Evolutionary conservation across 1,140 invertebrate genomes (phyloP).

Genomic region (Yoshiicerus persimilis): DNA sequence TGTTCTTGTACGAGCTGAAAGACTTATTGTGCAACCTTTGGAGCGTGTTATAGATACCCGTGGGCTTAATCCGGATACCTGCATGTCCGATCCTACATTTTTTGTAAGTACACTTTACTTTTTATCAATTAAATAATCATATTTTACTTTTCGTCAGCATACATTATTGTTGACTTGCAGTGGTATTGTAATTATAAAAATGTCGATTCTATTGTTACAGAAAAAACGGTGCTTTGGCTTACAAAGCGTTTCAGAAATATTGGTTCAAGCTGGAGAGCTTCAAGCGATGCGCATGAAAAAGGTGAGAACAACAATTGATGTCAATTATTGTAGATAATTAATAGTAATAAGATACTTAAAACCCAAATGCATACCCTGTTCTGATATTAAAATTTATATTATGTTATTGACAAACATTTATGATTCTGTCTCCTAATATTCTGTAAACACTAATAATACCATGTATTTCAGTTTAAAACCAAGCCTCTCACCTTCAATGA

Average conservation of each 20-base stretch:
- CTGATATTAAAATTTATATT: not conserved
- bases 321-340: not conserved
- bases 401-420: not conserved
- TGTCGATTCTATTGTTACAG: conserved; percentile 13
- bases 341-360: not conserved
- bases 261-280: conserved; percentile 47
- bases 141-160: not conserved
- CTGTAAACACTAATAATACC: not conserved
- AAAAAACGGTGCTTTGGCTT: conserved; percentile 37
- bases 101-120: conserved; percentile 7
- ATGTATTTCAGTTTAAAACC: not conserved
- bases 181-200: no score
- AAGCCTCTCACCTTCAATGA: not conserved
- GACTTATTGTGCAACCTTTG: not conserved
- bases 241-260: conserved; percentile 43
- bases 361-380: not conserved
- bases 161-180: no score
- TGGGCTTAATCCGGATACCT: conserved; percentile 43
- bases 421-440: no score
- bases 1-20: conserved; percentile 15
- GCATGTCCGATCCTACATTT: conserved; percentile 42
- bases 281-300: conserved; percentile 45
- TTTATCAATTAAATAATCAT: not conserved
- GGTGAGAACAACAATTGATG: conserved; percentile 1
- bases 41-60: conserved; percentile 10